Percentiles rank a stretch among this genome's conserved stretches.
Conservation (phyloP, 2,113 vertebrate species). For the Alosa alosa region DNA sequence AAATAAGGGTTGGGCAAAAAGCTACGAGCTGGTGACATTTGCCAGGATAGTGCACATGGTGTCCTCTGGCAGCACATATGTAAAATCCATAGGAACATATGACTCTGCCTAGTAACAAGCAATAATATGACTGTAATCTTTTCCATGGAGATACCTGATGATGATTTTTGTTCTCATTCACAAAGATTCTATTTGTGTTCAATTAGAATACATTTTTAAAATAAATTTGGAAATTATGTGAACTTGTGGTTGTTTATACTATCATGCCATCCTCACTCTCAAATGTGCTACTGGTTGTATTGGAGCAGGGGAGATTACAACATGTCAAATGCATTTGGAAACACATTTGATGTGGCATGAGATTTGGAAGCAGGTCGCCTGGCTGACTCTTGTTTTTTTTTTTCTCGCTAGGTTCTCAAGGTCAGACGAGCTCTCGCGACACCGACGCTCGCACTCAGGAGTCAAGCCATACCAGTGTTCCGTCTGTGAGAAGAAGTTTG, state of each 20-base stretch:
- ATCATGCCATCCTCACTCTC: background rate
- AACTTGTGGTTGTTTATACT: background rate
- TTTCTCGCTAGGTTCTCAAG: constrained; percentile 84
- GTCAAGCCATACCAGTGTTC: constrained; percentile 97
- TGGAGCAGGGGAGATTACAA: background rate
- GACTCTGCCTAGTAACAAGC: background rate
- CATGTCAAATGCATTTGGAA: background rate
- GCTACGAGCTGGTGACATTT: background rate
- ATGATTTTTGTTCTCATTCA: too few relatives aligned
- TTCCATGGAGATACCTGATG: background rate
- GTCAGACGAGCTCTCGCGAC: constrained; percentile 93
- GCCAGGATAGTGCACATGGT: background rate
- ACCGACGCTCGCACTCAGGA: constrained; percentile 94
- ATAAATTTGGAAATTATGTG: background rate
- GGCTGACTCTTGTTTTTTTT: background rate
- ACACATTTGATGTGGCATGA: background rate
- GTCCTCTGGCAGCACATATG: background rate
- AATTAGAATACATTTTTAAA: background rate
- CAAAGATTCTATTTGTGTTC: too few relatives aligned
- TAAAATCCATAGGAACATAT: background rate
- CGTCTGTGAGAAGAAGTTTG: constrained; percentile 97
- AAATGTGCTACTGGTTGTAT: background rate
- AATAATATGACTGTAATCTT: background rate
- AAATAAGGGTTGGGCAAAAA: background rate
- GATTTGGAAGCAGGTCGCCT: background rate